These are phyloP conservation scores for Rhinoptilus africanus DNA, from an alignment of 2,113 vertebrate genomes.

Conservation along the genomic window DNA sequence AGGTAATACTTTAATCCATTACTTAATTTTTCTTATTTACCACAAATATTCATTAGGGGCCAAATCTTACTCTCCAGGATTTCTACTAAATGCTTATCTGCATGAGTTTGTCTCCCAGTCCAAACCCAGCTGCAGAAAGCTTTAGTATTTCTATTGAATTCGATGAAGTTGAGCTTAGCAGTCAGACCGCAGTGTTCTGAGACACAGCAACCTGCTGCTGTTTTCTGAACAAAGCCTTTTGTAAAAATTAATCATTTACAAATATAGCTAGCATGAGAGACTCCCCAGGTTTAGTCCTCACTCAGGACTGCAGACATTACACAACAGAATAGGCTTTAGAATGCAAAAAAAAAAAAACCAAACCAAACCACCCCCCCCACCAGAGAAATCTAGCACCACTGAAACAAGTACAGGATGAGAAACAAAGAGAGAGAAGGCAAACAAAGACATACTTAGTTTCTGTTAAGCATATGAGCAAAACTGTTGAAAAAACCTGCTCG, in stretches of 20 bases:
- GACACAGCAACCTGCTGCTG: not conserved
- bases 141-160: not conserved
- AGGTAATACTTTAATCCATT: not conserved
- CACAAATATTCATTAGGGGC: not conserved
- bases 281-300: not conserved
- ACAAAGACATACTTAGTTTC: not conserved
- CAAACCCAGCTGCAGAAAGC: not conserved
- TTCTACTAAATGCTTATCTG: not conserved
- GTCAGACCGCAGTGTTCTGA: not conserved
- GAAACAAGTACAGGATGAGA: not conserved
- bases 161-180: not conserved
- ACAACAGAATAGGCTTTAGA: not conserved
- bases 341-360: accelerated
- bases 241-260: not conserved
- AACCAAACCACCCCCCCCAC: accelerated
- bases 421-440: not conserved
- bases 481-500: not conserved
- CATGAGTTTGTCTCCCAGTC: not conserved
- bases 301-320: not conserved
- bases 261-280: not conserved
- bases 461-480: accelerated
- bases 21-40: not conserved
- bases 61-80: not conserved
- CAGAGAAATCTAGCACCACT: not conserved
- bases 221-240: not conserved